Conservation (phyloP, 2,113 vertebrate species). For the Saguinus imperator region DNA sequence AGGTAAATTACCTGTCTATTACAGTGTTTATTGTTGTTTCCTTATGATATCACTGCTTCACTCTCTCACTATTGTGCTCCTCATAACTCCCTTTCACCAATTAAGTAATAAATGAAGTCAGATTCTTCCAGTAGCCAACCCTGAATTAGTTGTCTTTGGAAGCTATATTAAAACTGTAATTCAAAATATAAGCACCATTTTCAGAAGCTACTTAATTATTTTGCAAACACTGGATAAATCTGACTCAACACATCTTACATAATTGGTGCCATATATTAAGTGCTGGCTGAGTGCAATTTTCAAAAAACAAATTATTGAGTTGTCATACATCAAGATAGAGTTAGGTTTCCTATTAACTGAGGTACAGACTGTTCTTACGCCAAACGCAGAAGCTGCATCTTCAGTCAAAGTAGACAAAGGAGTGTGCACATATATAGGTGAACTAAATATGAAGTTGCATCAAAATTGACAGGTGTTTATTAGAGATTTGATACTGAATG, state of each 20-base stretch:
- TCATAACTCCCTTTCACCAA: neutral
- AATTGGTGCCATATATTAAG: slow-evolving; percentile 59
- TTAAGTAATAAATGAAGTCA: neutral
- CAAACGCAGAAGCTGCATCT: neutral
- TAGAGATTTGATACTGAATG: neutral
- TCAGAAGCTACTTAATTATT: slow-evolving; percentile 57
- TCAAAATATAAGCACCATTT: slow-evolving; percentile 26
- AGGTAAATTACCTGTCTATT: neutral
- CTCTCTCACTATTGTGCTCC: neutral
- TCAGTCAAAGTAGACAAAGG: slow-evolving; percentile 12
- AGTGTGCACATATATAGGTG: neutral
- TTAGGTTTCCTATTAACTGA: slow-evolving; percentile 37
- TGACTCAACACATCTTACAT: slow-evolving; percentile 52
- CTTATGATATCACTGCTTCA: neutral
- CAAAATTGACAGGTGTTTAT: neutral
- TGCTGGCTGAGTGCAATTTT: neutral
- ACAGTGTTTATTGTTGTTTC: neutral
- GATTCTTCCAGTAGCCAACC: neutral
- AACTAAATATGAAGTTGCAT: neutral
- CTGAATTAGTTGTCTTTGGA: slow-evolving; percentile 27
- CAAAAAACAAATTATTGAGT: slow-evolving; percentile 45
- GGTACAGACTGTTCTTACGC: neutral
- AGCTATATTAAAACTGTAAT: slow-evolving; percentile 59
- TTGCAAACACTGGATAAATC: slow-evolving; percentile 44
- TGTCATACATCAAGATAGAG: slow-evolving; percentile 25